These are phyloP conservation scores for Rhagium mordax DNA, from an alignment of 2,888 invertebrate species.

Conservation along the genomic window DNA sequence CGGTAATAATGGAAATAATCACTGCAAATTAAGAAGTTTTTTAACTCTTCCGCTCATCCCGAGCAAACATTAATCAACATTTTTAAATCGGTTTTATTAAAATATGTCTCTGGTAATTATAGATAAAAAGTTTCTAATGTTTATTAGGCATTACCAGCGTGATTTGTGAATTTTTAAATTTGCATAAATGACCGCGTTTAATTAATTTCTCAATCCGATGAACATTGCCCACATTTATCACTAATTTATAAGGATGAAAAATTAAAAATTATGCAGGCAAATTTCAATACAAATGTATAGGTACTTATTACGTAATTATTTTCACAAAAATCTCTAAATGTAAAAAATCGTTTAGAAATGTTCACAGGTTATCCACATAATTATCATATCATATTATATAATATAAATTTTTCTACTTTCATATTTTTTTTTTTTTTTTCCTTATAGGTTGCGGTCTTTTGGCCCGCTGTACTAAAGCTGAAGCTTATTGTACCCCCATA, in stretches of 20 bases:
- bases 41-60: constrained; percentile 60
- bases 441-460: too few species aligned
- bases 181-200: constrained; percentile 19
- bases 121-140: constrained; percentile 60
- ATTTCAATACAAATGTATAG: too few species aligned
- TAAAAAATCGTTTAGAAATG: too few species aligned
- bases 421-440: too few species aligned
- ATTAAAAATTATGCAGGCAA: too few species aligned
- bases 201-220: constrained; percentile 17
- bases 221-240: not conserved
- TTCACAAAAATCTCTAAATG: too few species aligned
- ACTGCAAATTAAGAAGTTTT: constrained; percentile 69
- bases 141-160: constrained; percentile 26
- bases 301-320: too few species aligned
- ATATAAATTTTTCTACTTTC: too few species aligned
- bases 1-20: constrained; percentile 70
- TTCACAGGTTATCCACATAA: too few species aligned
- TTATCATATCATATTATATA: too few species aligned
- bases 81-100: constrained; percentile 57
- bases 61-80: constrained; percentile 60
- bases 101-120: constrained; percentile 63
- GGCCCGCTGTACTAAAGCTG: too few species aligned
- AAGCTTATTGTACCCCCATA: too few species aligned
- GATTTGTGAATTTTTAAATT: constrained; percentile 29
- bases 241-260: not conserved